Conservation (phyloP, 2,797 vertebrate genomes). For the Hephaestus fuliginosus region DNA sequence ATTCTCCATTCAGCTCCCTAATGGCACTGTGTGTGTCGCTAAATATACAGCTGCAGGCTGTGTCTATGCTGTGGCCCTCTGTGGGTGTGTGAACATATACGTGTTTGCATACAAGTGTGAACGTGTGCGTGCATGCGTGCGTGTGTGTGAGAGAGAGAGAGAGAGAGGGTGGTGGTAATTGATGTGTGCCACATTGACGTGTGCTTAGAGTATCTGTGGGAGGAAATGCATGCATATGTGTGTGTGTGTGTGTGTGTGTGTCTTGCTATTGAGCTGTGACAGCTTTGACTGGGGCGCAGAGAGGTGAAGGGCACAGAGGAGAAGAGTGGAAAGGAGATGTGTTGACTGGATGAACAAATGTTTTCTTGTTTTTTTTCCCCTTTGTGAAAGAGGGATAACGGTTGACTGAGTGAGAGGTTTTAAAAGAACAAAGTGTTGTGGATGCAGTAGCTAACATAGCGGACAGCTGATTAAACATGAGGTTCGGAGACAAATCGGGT, state of each 20-base stretch:
- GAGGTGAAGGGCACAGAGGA: conserved; percentile 69
- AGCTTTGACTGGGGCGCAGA: conserved; percentile 50
- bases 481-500: conserved; percentile 1
- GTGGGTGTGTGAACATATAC: conserved; percentile 33
- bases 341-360: conserved; percentile 62
- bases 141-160: conserved; percentile 5
- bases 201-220: conserved; percentile 42
- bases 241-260: conserved; percentile 31
- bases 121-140: conserved; percentile 3
- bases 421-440: conserved; percentile 33
- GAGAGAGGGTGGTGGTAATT: conserved; percentile 27
- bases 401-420: conserved; percentile 31
- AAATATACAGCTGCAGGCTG: conserved; percentile 73
- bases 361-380: conserved; percentile 10
- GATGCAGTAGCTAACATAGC: conserved; percentile 15
- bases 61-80: conserved; percentile 39
- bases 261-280: conserved; percentile 59
- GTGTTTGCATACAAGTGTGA: conserved; percentile 16
- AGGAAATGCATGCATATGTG: conserved; percentile 34
- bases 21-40: conserved; percentile 69
- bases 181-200: conserved; percentile 40
- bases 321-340: conserved; percentile 58
- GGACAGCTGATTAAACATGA: conserved; percentile 43
- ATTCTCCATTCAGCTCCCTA: conserved; percentile 74
- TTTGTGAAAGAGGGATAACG: conserved; percentile 45